phyloP scores from a whole-genome alignment of 2,113 vertebrate species.

The Dascyllus trimaculatus region DNA sequence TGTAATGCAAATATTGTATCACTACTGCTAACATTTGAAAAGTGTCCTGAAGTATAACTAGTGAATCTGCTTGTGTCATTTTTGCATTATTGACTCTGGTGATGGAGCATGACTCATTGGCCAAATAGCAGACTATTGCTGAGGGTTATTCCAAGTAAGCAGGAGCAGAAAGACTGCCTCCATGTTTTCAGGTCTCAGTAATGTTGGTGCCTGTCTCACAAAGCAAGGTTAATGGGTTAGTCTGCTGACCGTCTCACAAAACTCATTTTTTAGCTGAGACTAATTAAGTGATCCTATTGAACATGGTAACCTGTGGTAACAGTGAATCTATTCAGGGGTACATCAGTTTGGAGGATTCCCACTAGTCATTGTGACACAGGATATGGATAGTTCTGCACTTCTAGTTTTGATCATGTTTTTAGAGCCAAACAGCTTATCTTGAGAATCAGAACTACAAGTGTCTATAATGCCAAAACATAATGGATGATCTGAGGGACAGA shows the following conservation, averaged over 20 bases:
- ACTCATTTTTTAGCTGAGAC: background rate
- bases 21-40: background rate
- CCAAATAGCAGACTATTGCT: no score
- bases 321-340: background rate
- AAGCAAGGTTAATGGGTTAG: background rate
- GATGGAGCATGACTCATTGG: background rate
- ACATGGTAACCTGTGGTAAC: background rate
- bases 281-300: background rate
- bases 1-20: slow-evolving; percentile 1
- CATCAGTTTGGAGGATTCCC: background rate
- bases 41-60: background rate
- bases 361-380: background rate
- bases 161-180: no score
- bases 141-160: no score
- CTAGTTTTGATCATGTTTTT: background rate
- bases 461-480: background rate
- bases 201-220: no score
- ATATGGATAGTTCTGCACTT: background rate
- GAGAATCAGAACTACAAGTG: background rate
- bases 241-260: background rate
- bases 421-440: background rate
- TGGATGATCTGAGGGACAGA: background rate
- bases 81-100: background rate
- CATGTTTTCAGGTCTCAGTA: no score
- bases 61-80: background rate